A percentile compares a stretch with the other conserved stretches of the same genome.
phyloP scores from a whole-genome alignment of 2,797 vertebrate species.

The Spondyliosoma cantharus region DNA sequence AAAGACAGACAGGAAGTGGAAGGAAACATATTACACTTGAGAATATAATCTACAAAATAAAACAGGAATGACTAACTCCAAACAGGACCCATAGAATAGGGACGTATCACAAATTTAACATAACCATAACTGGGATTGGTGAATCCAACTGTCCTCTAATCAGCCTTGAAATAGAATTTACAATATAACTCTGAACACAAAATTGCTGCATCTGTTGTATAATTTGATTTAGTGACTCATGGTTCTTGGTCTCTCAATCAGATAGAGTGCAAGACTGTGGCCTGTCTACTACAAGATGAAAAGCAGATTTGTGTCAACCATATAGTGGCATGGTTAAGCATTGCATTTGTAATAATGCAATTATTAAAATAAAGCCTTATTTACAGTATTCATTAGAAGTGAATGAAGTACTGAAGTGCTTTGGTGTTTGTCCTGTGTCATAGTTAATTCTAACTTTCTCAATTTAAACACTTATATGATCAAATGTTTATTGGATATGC shows the following conservation, averaged over 20 bases:
- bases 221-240: conserved; percentile 11
- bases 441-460: conserved; percentile 11
- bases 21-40: too few relatives aligned
- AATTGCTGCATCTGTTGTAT: neutral
- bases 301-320: neutral
- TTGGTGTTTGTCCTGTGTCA: conserved; percentile 1
- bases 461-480: conserved; percentile 16
- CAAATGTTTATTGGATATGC: conserved; percentile 40
- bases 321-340: neutral
- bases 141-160: neutral
- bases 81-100: too few relatives aligned
- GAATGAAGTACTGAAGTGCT: neutral
- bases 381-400: conserved; percentile 2
- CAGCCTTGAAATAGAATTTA: neutral
- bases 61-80: too few relatives aligned
- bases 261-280: neutral
- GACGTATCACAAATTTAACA: too few relatives aligned
- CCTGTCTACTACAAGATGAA: neutral
- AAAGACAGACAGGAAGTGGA: too few relatives aligned
- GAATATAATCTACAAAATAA: too few relatives aligned
- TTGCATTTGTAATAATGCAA: too few relatives aligned
- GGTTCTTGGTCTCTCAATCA: neutral
- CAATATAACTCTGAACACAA: neutral
- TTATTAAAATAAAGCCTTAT: neutral
- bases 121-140: too few relatives aligned